Base-by-base conservation (phyloP, 2,113 vertebrate species). In the Vireo altiloquus region DNA sequence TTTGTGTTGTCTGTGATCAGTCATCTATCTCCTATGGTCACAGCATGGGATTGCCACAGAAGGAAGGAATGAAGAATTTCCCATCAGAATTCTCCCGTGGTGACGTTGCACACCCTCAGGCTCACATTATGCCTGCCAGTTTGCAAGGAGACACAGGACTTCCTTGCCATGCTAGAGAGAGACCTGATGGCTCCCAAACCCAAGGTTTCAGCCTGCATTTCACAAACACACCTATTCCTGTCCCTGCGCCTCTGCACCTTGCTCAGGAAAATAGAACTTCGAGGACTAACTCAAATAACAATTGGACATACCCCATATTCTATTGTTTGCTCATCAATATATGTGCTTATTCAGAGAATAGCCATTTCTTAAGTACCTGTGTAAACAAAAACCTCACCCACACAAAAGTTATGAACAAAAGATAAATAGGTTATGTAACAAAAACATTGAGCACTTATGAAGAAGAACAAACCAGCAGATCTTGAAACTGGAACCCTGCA, bases 61-160 rank as follows among this genome's bases (percentile, higher is more conserved):
- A 65, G 37, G 57, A 54, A 52, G 14, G 7, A 56, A 40, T 33
- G 35, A 61, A 87, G 61, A 40, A 22, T 70, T 87, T 84, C 22
- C 46, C 25, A 15, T 56, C 25, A 56, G 57, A 27, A 70, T n/a
- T 27, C 30, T n/a, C 24, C 44, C 31, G 44, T 25, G 17, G 33
- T 20, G 10, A 12, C 69, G 44, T 15, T 65, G 50, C 27, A 54
- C 13, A 16, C 28, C 24, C 40, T 90, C 63, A 75, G 68, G 52
- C 31, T 70, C 0, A 0, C 0, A 0, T 49, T 35, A 3, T 28
- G 28, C 25, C 61, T 2, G 1, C 22, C 1, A 1, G 40, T 19
- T 14, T 19, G 35, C 35, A 40, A 65, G 71, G 31, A 79, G 23
- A 30, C 15, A 3, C 11, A 30, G 44, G 18, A 22, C 13, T 79